Percentiles rank a stretch among this genome's conserved stretches.
Conservation (phyloP, 1,140 invertebrate species). For the Sycobia sp. region DNA sequence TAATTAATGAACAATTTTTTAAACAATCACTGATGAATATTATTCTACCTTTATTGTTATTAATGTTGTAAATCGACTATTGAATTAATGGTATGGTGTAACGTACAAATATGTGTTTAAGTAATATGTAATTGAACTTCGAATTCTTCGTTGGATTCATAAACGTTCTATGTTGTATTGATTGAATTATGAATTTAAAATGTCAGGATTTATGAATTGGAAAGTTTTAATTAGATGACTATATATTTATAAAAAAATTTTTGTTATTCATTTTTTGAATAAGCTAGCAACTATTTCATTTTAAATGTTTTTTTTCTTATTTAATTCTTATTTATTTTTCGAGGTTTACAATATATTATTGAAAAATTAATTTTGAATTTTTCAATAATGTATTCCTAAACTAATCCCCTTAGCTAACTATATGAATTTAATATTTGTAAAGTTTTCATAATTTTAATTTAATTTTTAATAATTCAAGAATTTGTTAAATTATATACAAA, state of each 20-base stretch:
- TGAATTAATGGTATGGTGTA: slow-evolving; percentile 17
- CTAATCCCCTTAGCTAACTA: no score
- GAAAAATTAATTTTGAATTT: slow-evolving; percentile 3
- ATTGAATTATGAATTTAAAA: slow-evolving; percentile 17
- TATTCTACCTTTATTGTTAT: slow-evolving; percentile 33
- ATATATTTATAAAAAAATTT: slow-evolving; percentile 5
- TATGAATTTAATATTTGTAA: no score
- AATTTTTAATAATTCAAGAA: no score
- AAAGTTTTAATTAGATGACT: no score
- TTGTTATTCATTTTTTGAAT: no score
- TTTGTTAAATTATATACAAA: no score
- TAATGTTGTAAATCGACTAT: slow-evolving; percentile 2
- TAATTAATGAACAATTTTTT: slow-evolving; percentile 17
- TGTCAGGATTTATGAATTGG: slow-evolving; percentile 5
- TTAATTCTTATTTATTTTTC: background rate
- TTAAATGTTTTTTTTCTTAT: slow-evolving; percentile 13
- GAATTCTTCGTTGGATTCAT: slow-evolving; percentile 19
- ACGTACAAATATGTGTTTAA: background rate
- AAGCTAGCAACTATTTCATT: slow-evolving; percentile 7
- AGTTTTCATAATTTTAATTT: no score
- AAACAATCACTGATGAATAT: slow-evolving; percentile 12
- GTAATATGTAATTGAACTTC: slow-evolving; percentile 1
- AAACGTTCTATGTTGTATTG: background rate
- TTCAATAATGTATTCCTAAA: no score
- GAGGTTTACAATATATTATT: slow-evolving; percentile 8